Percentiles rank a stretch among this genome's conserved stretches.
These are phyloP conservation scores for Lasioglossum lativentre DNA, from an alignment of 2,888 invertebrate species.

Conservation along the genomic window DNA sequence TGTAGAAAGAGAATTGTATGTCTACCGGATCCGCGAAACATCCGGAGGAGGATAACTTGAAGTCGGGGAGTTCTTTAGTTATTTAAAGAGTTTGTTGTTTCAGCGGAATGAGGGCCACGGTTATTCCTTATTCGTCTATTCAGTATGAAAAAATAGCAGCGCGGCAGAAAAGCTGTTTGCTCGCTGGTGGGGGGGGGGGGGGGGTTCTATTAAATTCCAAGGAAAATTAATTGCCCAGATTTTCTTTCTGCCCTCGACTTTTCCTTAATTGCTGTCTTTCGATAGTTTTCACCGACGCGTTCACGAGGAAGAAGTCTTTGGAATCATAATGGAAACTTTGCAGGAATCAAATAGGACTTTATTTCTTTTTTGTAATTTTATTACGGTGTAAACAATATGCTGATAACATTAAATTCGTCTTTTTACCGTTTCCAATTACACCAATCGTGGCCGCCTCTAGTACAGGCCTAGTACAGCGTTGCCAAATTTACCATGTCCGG, in stretches of 20 bases:
- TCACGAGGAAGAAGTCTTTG: background rate
- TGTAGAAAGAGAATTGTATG: background rate
- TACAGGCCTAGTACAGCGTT: too few relatives aligned
- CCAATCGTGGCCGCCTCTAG: too few relatives aligned
- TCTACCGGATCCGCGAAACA: background rate
- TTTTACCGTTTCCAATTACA: too few relatives aligned
- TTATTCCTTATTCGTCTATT: constrained; percentile 5
- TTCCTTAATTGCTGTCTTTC: background rate
- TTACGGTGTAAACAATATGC: too few relatives aligned
- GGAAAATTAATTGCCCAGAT: constrained; percentile 2
- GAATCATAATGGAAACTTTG: too few relatives aligned
- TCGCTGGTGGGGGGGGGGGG: background rate
- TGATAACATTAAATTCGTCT: too few relatives aligned
- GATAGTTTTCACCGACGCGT: background rate
- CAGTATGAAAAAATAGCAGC: background rate
- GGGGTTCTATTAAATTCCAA: constrained; percentile 3
- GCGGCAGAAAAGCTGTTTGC: background rate
- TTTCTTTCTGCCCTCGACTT: background rate
- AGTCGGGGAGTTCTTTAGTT: background rate
- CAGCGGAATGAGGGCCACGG: background rate
- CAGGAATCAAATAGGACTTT: too few relatives aligned
- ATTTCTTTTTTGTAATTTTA: too few relatives aligned
- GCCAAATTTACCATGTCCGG: too few relatives aligned
- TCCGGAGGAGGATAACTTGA: background rate
- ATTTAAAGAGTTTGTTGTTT: constrained; percentile 6